A percentile compares a stretch with the other conserved stretches of the same genome.
Evolutionary conservation across 1,140 invertebrate species (phyloP).

Genomic region (Anoplolepis gracilipes): DNA sequence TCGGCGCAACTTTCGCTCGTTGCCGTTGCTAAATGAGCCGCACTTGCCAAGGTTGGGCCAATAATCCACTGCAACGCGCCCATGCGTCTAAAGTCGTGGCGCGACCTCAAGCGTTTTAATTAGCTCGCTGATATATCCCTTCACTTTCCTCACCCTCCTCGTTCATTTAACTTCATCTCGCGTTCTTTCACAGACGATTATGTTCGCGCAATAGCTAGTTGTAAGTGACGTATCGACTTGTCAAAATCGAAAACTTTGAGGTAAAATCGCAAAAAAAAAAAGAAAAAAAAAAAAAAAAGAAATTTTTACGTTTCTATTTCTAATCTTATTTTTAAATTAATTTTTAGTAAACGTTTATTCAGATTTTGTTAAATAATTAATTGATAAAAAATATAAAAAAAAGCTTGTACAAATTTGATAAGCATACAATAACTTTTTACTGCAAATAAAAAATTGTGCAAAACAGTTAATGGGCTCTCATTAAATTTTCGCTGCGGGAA

Average conservation of each 20-base stretch:
- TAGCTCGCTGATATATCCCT: conserved; percentile 69
- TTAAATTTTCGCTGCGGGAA: neutral
- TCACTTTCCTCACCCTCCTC: conserved; percentile 27
- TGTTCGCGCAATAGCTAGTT: conserved; percentile 26
- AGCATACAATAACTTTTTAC: neutral
- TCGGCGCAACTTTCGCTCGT: conserved; percentile 49
- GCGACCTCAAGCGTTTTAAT: conserved; percentile 74
- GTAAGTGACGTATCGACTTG: conserved; percentile 1
- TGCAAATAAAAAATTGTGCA: neutral
- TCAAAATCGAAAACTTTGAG: neutral
- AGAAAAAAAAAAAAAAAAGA: neutral
- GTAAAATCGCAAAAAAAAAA: neutral
- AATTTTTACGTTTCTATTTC: neutral
- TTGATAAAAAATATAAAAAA: neutral
- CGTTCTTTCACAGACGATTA: neutral
- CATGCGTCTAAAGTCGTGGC: conserved; percentile 67
- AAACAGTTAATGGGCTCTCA: neutral
- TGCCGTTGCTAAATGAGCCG: conserved; percentile 49
- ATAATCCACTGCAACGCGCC: conserved; percentile 74
- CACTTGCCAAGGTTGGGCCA: conserved; percentile 66
- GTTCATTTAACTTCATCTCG: conserved; percentile 5
- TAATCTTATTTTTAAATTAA: neutral
- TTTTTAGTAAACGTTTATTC: neutral
- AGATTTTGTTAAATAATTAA: neutral
- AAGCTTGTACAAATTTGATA: neutral